Evolutionary conservation across 2,888 invertebrate species (phyloP), one percentile per base, ranked within the genome.

Genomic region (Tiphia femorata): DNA sequence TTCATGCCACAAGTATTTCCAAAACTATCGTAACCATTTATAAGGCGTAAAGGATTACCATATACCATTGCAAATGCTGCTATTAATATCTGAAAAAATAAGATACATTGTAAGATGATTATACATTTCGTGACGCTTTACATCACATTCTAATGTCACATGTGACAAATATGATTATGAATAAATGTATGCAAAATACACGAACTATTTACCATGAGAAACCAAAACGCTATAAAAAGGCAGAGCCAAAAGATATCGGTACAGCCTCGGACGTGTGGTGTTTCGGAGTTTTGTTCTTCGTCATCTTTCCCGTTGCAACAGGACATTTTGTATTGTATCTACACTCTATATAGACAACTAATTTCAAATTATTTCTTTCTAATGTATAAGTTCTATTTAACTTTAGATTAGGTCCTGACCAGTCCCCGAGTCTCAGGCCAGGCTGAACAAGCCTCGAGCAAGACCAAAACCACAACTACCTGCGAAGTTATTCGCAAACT

Each of bases 11-110:
- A 98, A 25, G 95, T 95, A 81, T 97, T 97, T 6, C 96, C 96
- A 86, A 95, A 97, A 51, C 95, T 95, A 82, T 97, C 96, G 83
- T 93, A 95, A 14, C 96, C 96, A 86, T 95, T 94, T 60, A 95
- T 91, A 35, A 96, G 88, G 63, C 95, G 87, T 73, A 91, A 84
- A 0, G 96, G 95, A 84, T 94, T 93, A 14, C 95, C 96, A 81
- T 93, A 94, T 1, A 94, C 93, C 79, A 94, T 90, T 7, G 96
- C 93, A 85, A 96, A 95, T 8, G 91, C 92, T 23, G 94, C 94
- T 67, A 95, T 90, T 67, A 93, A 87, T 73, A 94, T 90, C 94
- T 93, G 83, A 27, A 84, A 44, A 40, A 12, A 27, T 4, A 8
- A 20, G 19, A 29, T 20, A 20, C 33, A 23, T n/a, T n/a, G n/a